phyloP scores from a whole-genome alignment of 2,888 invertebrate species.

The Leptothorax acervorum region DNA sequence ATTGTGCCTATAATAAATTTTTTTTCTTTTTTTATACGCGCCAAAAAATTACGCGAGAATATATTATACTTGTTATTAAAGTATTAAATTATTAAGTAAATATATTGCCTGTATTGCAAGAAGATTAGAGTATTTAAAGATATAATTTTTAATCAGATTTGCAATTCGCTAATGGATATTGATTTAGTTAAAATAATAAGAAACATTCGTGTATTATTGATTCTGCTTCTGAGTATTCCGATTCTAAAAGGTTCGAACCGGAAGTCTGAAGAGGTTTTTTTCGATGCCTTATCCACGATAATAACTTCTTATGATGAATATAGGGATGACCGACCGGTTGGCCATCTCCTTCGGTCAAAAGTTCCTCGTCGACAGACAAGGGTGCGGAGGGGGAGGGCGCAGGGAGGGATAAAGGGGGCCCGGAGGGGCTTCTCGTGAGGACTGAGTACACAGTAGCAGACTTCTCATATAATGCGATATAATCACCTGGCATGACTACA shows the following conservation, averaged over 20 bases:
- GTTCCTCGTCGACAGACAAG: constrained; percentile 77
- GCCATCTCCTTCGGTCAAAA: constrained; percentile 75
- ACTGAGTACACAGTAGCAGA: constrained; percentile 85
- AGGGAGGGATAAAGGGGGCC: constrained; percentile 69
- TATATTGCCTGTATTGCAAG: background rate
- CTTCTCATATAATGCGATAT: constrained; percentile 85
- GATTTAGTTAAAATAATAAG: constrained; percentile 10
- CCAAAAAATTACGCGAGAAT: background rate
- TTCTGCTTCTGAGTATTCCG: constrained; percentile 27
- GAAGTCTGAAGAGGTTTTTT: constrained; percentile 61
- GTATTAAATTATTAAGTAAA: background rate
- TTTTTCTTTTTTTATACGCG: background rate
- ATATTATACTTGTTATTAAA: constrained; percentile 9
- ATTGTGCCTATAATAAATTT: background rate
- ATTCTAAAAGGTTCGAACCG: constrained; percentile 56
- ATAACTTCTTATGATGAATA: constrained; percentile 59
- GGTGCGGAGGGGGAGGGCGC: constrained; percentile 59
- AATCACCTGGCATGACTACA: constrained; percentile 86
- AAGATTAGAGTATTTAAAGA: background rate
- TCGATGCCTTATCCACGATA: constrained; percentile 56
- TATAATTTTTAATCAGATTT: background rate
- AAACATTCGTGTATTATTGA: constrained; percentile 50
- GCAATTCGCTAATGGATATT: background rate
- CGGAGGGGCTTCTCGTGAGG: constrained; percentile 78
- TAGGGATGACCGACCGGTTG: constrained; percentile 58